Evolutionary conservation across 2,888 invertebrate species (phyloP).

Genomic region (Flabesymbios commensalis): DNA sequence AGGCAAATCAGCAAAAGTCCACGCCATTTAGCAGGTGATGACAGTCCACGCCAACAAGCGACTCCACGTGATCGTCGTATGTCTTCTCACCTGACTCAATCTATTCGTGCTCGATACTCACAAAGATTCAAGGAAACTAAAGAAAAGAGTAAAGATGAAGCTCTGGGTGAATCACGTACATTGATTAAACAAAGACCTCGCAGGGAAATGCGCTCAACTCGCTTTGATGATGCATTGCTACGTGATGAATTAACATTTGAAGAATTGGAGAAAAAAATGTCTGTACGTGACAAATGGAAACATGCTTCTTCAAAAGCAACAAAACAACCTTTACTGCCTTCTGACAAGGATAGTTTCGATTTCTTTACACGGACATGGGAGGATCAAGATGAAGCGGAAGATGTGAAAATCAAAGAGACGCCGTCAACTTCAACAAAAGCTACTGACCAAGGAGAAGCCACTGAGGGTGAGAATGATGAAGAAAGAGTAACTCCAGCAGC

Average conservation of each 20-base stretch:
- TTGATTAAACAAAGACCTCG: constrained; percentile 12
- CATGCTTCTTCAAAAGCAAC: too few relatives aligned
- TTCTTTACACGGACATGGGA: constrained; percentile 63
- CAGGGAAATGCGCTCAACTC: constrained; percentile 20
- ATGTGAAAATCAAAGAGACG: constrained; percentile 21
- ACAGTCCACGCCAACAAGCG: too few relatives aligned
- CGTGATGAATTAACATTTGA: too few relatives aligned
- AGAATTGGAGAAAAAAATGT: neutral
- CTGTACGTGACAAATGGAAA: constrained; percentile 43
- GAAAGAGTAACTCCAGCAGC: constrained; percentile 5
- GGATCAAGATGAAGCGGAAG: constrained; percentile 36
- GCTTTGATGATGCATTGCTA: constrained; percentile 35
- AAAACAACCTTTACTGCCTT: too few relatives aligned
- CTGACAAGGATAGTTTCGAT: too few relatives aligned
- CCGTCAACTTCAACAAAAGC: too few relatives aligned
- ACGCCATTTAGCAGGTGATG: too few relatives aligned
- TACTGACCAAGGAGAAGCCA: constrained; percentile 18
- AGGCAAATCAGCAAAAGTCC: too few relatives aligned
- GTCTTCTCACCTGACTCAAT: neutral
- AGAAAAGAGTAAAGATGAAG: constrained; percentile 33
- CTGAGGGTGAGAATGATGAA: constrained; percentile 23
- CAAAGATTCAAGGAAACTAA: constrained; percentile 22
- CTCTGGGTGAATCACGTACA: constrained; percentile 19
- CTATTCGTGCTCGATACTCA: constrained; percentile 12
- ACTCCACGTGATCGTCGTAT: neutral